Evolutionary conservation across 2,113 vertebrate genomes (phyloP), one percentile per base, ranked within the genome.

Genomic region (Sinocyclocheilus anophthalmus): DNA sequence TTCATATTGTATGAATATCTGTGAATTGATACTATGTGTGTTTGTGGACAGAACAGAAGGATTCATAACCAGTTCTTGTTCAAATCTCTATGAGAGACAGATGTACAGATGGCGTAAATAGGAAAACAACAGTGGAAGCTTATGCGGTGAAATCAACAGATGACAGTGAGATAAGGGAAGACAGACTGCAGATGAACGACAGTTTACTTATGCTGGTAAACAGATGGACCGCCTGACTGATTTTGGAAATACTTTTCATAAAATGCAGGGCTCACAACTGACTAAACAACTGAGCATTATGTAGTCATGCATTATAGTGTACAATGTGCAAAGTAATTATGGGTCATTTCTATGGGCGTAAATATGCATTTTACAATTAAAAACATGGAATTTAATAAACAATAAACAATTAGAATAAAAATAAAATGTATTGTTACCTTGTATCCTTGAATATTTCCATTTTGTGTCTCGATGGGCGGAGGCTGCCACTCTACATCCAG

Each of bases 381-480:
- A 72, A 42, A 20, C 16, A 37, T 37, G 30, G 30, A 39, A 45
- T 73, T n/a, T 42, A 5, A 73, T 13, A 12, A 45, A 4, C 70
- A 5, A 73, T 13, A 12, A 45, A 4, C 70, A 45, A 73, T 45
- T 70, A 69, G 33, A 1, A 30, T 42, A 42, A 42, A 42, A 42
- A 42, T 42, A 7, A 37, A 70, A 86, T 50, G 9, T 48, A 16
- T 3, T 65, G 70, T 92, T 96, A 95, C 98, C 97, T 99, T 99
- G 92, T 99, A 99, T 93, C 98, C 98, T 92, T 98, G 98, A 90
- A 99, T 97, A 93, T 95, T 96, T 89, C 98, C 98, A 0, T 99
- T 98, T 90, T 98, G 97, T 85, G 96, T 97, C 92, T 98, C 97
- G 0, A 94, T 92, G 0, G 98, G 98, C 7, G 98, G 97, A 0